phyloP scores from a whole-genome alignment of 2,113 vertebrate genomes.

The Nymphicus hollandicus region DNA sequence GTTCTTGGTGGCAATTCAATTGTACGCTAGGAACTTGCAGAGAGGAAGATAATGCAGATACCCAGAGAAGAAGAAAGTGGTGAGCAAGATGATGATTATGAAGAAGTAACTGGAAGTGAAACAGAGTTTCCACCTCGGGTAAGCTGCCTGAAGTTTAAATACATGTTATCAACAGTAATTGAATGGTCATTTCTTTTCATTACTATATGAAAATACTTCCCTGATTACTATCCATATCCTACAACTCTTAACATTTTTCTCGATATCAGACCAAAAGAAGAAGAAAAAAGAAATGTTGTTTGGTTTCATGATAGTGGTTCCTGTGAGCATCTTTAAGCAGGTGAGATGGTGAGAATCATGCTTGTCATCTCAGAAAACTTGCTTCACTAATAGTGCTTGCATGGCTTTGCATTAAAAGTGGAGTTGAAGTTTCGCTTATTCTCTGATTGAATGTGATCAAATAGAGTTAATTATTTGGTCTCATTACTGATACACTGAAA shows the following conservation, averaged over 20 bases:
- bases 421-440: background rate
- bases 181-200: background rate
- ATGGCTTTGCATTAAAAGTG: constrained; percentile 29
- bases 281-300: constrained; percentile 84
- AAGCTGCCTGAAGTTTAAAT: background rate
- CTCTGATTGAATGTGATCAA: background rate
- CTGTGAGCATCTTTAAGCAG: constrained; percentile 42
- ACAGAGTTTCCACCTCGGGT: constrained; percentile 73
- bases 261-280: constrained; percentile 78
- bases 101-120: constrained; percentile 67
- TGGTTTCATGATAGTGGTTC: constrained; percentile 76
- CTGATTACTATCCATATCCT: background rate
- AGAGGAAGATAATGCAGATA: constrained; percentile 66
- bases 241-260: constrained; percentile 36
- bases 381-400: constrained; percentile 29
- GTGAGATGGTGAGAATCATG: constrained; percentile 62
- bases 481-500: background rate
- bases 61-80: constrained; percentile 40
- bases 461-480: background rate
- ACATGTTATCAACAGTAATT: background rate
- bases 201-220: background rate
- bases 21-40: constrained; percentile 75
- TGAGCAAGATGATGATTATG: constrained; percentile 70
- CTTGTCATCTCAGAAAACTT: background rate
- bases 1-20: background rate